These are phyloP conservation scores for Drosophila sproati DNA, from an alignment of 1,140 invertebrate species.

Conservation along the genomic window DNA sequence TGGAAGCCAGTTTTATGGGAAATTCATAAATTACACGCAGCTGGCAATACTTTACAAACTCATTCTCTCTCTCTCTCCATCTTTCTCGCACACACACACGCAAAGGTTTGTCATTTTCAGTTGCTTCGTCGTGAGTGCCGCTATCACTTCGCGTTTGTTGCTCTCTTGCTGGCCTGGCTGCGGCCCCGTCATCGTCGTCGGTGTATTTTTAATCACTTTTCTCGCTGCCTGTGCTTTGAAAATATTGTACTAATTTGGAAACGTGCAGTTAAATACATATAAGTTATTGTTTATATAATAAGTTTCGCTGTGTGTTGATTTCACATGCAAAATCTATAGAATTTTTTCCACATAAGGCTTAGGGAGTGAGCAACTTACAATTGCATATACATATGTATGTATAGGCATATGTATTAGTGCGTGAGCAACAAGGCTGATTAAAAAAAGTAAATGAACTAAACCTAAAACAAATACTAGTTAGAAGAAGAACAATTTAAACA, in stretches of 20 bases:
- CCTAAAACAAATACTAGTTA: slow-evolving; percentile 40
- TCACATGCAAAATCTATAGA: slow-evolving; percentile 24
- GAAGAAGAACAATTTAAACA: slow-evolving; percentile 31
- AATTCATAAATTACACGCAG: slow-evolving; percentile 15
- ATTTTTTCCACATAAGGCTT: slow-evolving; percentile 31
- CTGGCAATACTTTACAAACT: slow-evolving; percentile 31
- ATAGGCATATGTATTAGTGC: slow-evolving; percentile 27
- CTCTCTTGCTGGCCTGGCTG: slow-evolving; percentile 69
- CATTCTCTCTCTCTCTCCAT: slow-evolving; percentile 16
- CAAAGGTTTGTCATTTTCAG: slow-evolving; percentile 46
- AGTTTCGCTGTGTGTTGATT: slow-evolving; percentile 34
- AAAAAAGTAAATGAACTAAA: slow-evolving; percentile 49
- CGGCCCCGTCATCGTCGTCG: slow-evolving; percentile 61
- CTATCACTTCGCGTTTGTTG: slow-evolving; percentile 58
- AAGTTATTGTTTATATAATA: slow-evolving; percentile 79
- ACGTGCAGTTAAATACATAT: slow-evolving; percentile 55
- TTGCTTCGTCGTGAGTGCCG: slow-evolving; percentile 54
- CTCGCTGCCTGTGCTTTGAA: slow-evolving; percentile 52
- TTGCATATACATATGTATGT: slow-evolving; percentile 51
- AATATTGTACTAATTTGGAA: slow-evolving; percentile 47
- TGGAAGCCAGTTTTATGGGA: slow-evolving; percentile 15
- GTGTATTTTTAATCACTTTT: slow-evolving; percentile 79
- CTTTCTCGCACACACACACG: slow-evolving; percentile 29
- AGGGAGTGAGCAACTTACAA: slow-evolving; percentile 49
- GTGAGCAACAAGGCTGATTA: slow-evolving; percentile 53